Evolutionary conservation across 2,797 vertebrate species (phyloP).

Genomic region (Parauchenoglanis ngamensis): DNA sequence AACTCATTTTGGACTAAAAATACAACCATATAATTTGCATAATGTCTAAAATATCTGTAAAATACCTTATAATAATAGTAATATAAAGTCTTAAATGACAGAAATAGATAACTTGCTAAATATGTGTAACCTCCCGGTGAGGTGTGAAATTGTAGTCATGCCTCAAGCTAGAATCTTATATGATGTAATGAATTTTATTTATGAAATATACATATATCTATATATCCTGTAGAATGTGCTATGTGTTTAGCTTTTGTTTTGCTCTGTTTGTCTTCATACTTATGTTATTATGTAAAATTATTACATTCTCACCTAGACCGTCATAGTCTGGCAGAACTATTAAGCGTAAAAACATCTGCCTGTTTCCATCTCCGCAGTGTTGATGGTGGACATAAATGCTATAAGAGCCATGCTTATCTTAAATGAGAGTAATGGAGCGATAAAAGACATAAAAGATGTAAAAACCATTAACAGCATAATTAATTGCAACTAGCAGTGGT

Average conservation of each 20-base stretch:
- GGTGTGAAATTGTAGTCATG: background rate
- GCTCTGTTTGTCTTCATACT: background rate
- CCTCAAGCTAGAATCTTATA: conserved; percentile 10
- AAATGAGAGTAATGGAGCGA: conserved; percentile 4
- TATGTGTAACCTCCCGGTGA: background rate
- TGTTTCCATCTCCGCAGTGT: conserved; percentile 6
- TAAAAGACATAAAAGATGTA: conserved; percentile 1
- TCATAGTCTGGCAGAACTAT: conserved; percentile 12
- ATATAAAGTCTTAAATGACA: background rate
- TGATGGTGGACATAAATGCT: conserved; percentile 12
- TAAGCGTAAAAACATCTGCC: background rate
- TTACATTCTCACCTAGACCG: background rate
- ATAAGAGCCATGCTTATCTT: conserved; percentile 10
- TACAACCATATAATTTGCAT: background rate
- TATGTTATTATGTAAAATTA: no score
- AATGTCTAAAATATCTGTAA: background rate
- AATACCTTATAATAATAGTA: background rate
- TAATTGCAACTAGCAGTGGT: conserved; percentile 8
- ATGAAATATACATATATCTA: background rate
- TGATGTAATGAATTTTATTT: conserved; percentile 10
- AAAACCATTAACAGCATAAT: conserved; percentile 12
- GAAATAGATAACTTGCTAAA: background rate
- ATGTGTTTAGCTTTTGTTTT: background rate
- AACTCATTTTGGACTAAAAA: background rate
- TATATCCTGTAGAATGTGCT: background rate